A percentile compares a stretch with the other conserved stretches of the same genome.
Conservation (phyloP, 2,888 invertebrate species). For the Biston betularia region DNA sequence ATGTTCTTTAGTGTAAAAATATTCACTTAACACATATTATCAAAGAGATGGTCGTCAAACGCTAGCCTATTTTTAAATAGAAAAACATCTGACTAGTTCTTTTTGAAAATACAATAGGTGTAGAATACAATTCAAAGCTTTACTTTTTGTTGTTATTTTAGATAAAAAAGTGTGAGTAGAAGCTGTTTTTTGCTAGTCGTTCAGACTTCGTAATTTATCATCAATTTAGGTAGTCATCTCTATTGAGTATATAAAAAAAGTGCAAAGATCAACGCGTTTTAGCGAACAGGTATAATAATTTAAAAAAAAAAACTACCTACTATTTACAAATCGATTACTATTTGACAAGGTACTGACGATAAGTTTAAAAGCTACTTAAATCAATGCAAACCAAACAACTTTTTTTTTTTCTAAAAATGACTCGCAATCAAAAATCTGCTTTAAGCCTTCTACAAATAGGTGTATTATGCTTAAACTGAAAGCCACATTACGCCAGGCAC, state of each 20-base stretch:
- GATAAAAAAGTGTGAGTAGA: not conserved
- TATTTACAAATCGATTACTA: not conserved
- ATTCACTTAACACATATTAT: no score
- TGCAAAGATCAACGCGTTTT: constrained; percentile 6
- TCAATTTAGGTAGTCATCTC: not conserved
- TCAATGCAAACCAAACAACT: not conserved
- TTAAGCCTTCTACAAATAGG: not conserved
- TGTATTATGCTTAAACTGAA: not conserved
- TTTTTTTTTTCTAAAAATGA: not conserved
- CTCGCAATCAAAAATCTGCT: not conserved
- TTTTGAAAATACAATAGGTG: not conserved
- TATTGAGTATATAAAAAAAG: not conserved
- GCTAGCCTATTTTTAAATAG: no score
- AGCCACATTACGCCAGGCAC: constrained; percentile 30
- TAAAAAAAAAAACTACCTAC: no score
- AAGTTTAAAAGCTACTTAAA: not conserved
- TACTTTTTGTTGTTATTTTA: constrained; percentile 6
- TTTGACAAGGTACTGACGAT: no score
- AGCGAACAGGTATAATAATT: not conserved
- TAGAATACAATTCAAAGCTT: constrained; percentile 13
- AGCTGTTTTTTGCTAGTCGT: not conserved
- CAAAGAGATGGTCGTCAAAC: no score
- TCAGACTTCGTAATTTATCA: constrained; percentile 2
- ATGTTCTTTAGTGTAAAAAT: no score
- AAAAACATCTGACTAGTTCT: not conserved